Percentiles rank a stretch among this genome's conserved stretches.
phyloP scores from a whole-genome alignment of 1,140 invertebrate species.

The Halesus radiatus region DNA sequence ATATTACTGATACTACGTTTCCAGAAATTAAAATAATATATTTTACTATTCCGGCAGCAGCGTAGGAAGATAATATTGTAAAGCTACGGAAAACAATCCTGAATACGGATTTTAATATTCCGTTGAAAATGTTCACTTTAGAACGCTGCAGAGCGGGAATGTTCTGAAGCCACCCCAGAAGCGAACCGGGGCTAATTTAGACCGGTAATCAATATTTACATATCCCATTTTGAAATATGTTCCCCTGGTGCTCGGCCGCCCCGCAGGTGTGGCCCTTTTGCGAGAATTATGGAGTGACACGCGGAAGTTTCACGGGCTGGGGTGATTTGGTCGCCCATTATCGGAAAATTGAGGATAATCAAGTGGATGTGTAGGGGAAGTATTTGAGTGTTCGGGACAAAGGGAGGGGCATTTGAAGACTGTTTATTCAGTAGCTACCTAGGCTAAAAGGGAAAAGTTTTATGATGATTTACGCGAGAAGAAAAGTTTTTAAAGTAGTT shows the following conservation, averaged over 20 bases:
- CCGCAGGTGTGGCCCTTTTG: constrained; percentile 32
- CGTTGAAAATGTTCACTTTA: background rate
- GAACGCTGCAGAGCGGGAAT: background rate
- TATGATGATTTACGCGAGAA: too few relatives aligned
- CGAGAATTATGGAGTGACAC: constrained; percentile 32
- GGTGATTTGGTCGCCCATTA: constrained; percentile 3
- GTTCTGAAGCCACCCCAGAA: background rate
- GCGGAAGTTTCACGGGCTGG: constrained; percentile 13
- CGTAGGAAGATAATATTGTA: background rate
- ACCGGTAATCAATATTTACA: constrained; percentile 49
- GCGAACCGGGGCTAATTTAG: constrained; percentile 38
- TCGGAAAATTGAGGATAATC: background rate
- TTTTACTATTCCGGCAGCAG: background rate
- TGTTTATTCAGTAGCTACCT: too few relatives aligned
- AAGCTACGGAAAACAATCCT: background rate
- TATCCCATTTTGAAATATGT: constrained; percentile 49
- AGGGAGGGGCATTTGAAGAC: too few relatives aligned
- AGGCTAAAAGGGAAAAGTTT: too few relatives aligned
- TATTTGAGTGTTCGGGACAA: too few relatives aligned
- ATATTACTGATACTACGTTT: too few relatives aligned
- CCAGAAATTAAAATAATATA: too few relatives aligned
- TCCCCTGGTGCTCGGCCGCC: constrained; percentile 16
- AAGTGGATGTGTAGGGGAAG: background rate
- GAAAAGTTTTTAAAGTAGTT: too few relatives aligned
- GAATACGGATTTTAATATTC: constrained; percentile 21